Base-by-base conservation (phyloP, 2,888 invertebrate species). In the Meiosimyza platycephala region DNA sequence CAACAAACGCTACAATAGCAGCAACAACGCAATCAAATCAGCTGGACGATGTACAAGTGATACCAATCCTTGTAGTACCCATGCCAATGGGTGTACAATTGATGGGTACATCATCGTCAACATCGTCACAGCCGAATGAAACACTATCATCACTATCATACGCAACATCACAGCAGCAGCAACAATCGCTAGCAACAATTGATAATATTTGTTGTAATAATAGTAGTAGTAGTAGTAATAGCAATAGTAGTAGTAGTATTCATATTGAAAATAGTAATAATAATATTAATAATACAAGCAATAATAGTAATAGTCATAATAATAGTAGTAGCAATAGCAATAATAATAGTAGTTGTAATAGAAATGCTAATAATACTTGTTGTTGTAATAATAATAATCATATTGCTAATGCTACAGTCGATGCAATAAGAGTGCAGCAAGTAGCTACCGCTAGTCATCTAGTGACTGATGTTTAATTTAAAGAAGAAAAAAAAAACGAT, bases 401-500 rank as follows among this genome's bases (percentile, higher is more conserved):
- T 64, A 60, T 28, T 69, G 18, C 47, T 76, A 76, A 78, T 78
- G 60, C 74, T 76, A 63, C 71, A 72, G 52, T 16, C 62, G 69
- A n/a, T 72, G 64, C 22, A 16, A 62, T 48, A 22, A 63, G 57
- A 77, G 79, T 82, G 66, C 79, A 80, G 70, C 78, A 77, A 71
- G 78, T 77, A 47, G 75, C 80, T 76, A 84, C 85, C 78, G 83
- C 84, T 78, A 87, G 87, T 78, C 86, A 84, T 77, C 83, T 85
- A 80, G 87, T 87, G 77, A 87, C 87, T 74, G 87, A 87, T 77
- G 87, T 87, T 75, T 87, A 84, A 82, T 72, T 55, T 75, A 72
- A 63, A 28, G 62, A 57, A 54, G 22, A 22, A 22, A 22, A 22
- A 22, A 22, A 9, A 18, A 7, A 16, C 1, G 6, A 12, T 16